Conservation (phyloP, 1,140 invertebrate species). For the Zaprionus camerounensis region DNA sequence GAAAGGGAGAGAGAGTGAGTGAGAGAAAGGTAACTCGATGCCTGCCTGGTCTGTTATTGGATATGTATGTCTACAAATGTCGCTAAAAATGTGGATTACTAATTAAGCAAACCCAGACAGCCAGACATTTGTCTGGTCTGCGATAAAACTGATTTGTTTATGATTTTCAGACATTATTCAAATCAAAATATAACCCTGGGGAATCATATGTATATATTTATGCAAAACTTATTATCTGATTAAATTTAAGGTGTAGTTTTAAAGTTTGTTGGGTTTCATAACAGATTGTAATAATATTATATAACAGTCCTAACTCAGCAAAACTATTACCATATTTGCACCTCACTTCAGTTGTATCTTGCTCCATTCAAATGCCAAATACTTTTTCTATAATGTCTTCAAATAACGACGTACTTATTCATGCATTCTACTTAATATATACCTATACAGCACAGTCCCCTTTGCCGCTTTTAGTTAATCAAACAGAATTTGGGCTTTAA, state of each 20-base stretch:
- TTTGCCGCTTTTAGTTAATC: neutral
- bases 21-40: constrained; percentile 9
- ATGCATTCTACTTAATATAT: neutral
- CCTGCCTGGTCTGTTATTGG: neutral
- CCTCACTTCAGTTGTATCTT: neutral
- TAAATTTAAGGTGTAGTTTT: too few relatives aligned
- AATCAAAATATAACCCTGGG: neutral
- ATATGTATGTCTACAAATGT: constrained; percentile 9
- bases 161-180: constrained; percentile 5
- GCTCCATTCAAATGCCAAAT: neutral
- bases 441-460: neutral
- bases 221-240: neutral
- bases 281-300: too few relatives aligned
- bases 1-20: constrained; percentile 9
- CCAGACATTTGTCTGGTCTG: neutral
- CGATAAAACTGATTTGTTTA: neutral
- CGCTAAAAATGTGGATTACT: neutral
- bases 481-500: constrained; percentile 10
- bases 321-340: too few relatives aligned
- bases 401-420: neutral
- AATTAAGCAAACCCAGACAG: neutral
- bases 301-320: too few relatives aligned
- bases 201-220: neutral
- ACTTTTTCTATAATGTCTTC: too few relatives aligned
- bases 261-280: too few relatives aligned